phyloP scores from a whole-genome alignment of 1,140 invertebrate species.

The Pachypeltis micranthus region DNA sequence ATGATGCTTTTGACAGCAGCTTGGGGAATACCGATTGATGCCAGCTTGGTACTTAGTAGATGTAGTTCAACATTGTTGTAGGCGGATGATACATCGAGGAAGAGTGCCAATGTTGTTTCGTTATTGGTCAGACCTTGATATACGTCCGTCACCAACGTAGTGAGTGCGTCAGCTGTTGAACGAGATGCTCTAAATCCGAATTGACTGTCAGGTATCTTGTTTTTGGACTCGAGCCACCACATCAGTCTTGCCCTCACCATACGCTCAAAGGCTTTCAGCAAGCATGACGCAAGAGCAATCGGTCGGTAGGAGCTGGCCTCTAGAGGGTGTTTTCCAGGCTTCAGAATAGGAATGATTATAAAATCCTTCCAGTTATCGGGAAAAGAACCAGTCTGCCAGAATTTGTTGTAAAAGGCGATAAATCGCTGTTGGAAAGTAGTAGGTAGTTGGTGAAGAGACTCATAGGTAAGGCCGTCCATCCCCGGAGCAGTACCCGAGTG shows the following conservation, averaged over 20 bases:
- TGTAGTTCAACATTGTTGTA: not conserved
- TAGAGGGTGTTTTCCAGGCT: not conserved
- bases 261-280: slow-evolving; percentile 2
- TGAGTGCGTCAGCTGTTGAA: not conserved
- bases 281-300: not conserved
- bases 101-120: not conserved
- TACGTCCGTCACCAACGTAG: not conserved
- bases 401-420: not conserved
- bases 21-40: not conserved
- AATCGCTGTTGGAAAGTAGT: not conserved
- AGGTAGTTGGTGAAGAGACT: not conserved
- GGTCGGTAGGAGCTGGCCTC: not conserved
- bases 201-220: not conserved
- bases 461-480: not conserved
- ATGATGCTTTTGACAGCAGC: not conserved
- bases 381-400: not conserved
- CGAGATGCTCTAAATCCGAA: not conserved
- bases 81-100: not conserved
- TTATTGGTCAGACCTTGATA: not conserved
- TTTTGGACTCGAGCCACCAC: slow-evolving; percentile 4
- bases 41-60: not conserved
- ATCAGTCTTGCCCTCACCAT: not conserved
- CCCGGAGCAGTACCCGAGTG: not conserved
- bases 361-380: not conserved
- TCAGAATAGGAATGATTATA: slow-evolving; percentile 1